Evolutionary conservation across 2,888 invertebrate genomes (phyloP).

Genomic region (Allolobophora icterica): DNA sequence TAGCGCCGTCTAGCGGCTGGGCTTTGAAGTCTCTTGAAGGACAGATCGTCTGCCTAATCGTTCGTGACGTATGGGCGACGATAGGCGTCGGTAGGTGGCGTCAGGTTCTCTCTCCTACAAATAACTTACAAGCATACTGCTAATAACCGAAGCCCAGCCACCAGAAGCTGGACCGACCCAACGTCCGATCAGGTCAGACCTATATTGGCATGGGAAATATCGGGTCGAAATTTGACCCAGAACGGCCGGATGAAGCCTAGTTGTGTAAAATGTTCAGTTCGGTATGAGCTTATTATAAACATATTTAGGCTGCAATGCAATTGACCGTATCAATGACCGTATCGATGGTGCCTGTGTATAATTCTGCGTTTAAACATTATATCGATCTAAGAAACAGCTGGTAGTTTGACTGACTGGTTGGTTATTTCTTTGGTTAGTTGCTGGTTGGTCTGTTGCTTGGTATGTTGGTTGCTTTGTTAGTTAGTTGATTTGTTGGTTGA

Average conservation of each 20-base stretch:
- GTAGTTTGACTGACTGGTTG: background rate
- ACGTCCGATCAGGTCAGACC: background rate
- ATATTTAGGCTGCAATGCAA: background rate
- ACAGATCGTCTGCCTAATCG: background rate
- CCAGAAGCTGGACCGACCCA: background rate
- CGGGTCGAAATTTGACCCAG: background rate
- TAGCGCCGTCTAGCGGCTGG: background rate
- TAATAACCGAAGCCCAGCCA: background rate
- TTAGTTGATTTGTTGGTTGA: background rate
- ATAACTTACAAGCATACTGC: slow-evolving; percentile 5
- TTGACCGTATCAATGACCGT: background rate
- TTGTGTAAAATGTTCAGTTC: background rate
- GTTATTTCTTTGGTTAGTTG: too few species aligned
- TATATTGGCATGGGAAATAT: background rate
- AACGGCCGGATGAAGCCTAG: background rate
- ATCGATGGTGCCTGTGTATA: background rate
- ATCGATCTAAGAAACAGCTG: background rate
- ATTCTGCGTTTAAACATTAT: background rate
- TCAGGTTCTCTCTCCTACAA: slow-evolving; percentile 17
- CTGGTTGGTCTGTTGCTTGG: too few species aligned
- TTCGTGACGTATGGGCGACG: background rate
- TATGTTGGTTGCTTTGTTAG: too few species aligned
- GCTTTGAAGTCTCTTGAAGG: slow-evolving; percentile 3
- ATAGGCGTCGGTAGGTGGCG: background rate
- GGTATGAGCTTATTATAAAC: background rate